These are phyloP conservation scores for Lophius americanus DNA, from an alignment of 2,797 vertebrate species.

Conservation along the genomic window DNA sequence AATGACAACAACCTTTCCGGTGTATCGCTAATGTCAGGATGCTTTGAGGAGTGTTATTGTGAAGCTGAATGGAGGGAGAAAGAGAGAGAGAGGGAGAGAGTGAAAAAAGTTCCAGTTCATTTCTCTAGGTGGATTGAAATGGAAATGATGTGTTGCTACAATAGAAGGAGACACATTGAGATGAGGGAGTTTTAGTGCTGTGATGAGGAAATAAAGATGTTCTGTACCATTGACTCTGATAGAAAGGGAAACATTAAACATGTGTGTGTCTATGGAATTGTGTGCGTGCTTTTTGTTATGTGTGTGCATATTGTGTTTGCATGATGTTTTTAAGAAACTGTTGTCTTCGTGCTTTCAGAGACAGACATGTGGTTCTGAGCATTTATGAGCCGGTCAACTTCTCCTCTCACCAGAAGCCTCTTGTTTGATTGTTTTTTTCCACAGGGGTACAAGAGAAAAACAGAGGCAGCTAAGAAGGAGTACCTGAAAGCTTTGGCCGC, in stretches of 20 bases:
- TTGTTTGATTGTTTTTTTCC: constrained; percentile 60
- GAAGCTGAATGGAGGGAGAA: constrained; percentile 25
- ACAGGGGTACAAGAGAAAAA: constrained; percentile 99
- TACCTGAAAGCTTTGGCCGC: constrained; percentile 98
- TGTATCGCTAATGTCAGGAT: constrained; percentile 62
- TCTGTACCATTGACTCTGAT: constrained; percentile 78
- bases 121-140: constrained; percentile 80
- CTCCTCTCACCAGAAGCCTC: constrained; percentile 62
- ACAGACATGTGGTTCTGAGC: constrained; percentile 28
- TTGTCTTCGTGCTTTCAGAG: constrained; percentile 26
- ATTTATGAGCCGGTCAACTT: constrained; percentile 54
- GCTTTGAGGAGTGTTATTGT: constrained; percentile 69
- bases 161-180: constrained; percentile 76
- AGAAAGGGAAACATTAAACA: constrained; percentile 67
- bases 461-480: constrained; percentile 98
- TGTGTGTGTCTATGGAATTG: constrained; percentile 27
- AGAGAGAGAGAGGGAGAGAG: constrained; percentile 23
- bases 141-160: constrained; percentile 78
- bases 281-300: constrained; percentile 23
- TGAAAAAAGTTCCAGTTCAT: constrained; percentile 73
- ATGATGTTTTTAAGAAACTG: constrained; percentile 49
- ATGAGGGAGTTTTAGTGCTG: constrained; percentile 77
- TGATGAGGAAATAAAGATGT: constrained; percentile 80
- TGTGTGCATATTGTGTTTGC: constrained; percentile 8
- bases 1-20: constrained; percentile 62